Evolutionary conservation across 2,113 vertebrate species (phyloP).

Genomic region (Vulpes ferrilata): DNA sequence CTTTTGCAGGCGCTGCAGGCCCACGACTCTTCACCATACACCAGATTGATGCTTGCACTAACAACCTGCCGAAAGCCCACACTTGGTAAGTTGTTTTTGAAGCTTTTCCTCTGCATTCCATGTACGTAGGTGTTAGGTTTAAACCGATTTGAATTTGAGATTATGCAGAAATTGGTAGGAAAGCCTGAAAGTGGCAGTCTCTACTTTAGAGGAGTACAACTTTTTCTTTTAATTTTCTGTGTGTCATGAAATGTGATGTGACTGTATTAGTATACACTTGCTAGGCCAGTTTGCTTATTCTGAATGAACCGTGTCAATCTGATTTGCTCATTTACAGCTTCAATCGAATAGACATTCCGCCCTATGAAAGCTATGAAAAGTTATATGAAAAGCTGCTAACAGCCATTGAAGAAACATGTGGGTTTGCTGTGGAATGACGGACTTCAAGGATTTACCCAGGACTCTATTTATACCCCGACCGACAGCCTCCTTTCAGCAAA

Average conservation of each 20-base stretch:
- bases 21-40: constrained; percentile 98
- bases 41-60: constrained; percentile 98
- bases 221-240: background rate
- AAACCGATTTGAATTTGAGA: constrained; percentile 43
- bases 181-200: background rate
- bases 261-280: background rate
- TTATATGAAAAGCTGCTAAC: constrained; percentile 99
- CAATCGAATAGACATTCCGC: constrained; percentile 99
- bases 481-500: constrained; percentile 86
- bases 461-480: constrained; percentile 87
- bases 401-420: constrained; percentile 99
- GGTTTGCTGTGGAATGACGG: constrained; percentile 98
- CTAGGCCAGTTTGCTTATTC: background rate
- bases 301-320: constrained; percentile 51
- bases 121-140: background rate
- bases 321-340: constrained; percentile 90
- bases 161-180: constrained; percentile 37
- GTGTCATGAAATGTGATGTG: background rate
- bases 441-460: constrained; percentile 74
- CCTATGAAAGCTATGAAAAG: constrained; percentile 98
- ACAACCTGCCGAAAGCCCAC: constrained; percentile 98
- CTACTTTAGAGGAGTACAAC: background rate
- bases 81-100: constrained; percentile 92
- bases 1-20: constrained; percentile 94
- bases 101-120: background rate